These are phyloP conservation scores for Amphibalanus amphitrite DNA, from an alignment of 1,140 invertebrate genomes.

Conservation along the genomic window DNA sequence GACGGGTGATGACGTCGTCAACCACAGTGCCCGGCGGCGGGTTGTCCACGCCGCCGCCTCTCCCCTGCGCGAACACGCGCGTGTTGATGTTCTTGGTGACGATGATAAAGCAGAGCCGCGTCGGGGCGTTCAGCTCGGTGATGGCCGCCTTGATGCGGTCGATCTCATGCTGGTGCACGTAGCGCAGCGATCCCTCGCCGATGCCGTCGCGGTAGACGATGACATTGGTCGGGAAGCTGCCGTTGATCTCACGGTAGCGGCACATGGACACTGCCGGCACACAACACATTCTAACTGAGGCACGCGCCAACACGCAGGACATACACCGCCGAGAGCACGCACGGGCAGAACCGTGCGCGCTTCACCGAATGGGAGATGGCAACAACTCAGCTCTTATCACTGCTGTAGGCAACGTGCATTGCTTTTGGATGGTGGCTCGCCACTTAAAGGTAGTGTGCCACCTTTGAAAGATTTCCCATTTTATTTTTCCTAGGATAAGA, in stretches of 20 bases:
- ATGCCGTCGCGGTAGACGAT: conserved; percentile 61
- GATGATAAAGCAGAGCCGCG: conserved; percentile 45
- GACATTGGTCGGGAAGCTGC: conserved; percentile 35
- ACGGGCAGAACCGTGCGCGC: no score
- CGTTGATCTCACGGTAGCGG: conserved; percentile 13
- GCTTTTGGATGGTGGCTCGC: no score
- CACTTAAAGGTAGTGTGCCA: no score
- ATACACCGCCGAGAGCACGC: no score
- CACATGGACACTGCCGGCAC: no score
- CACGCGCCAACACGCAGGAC: no score
- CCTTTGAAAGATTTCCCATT: no score
- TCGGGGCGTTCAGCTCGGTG: conserved; percentile 19
- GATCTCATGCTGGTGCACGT: conserved; percentile 29
- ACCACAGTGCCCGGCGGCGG: conserved; percentile 74
- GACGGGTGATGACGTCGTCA: conserved; percentile 67
- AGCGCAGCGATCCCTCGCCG: conserved; percentile 56
- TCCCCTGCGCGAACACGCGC: conserved; percentile 19
- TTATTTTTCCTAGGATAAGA: no score
- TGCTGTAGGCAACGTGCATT: no score
- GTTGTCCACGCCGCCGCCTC: conserved; percentile 36
- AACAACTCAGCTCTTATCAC: no score
- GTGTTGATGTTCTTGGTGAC: conserved; percentile 40
- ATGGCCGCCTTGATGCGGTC: conserved; percentile 16
- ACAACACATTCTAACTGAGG: no score
- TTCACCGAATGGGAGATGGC: no score